phyloP scores from a whole-genome alignment of 2,113 vertebrate species.

The Trogon surrucura region DNA sequence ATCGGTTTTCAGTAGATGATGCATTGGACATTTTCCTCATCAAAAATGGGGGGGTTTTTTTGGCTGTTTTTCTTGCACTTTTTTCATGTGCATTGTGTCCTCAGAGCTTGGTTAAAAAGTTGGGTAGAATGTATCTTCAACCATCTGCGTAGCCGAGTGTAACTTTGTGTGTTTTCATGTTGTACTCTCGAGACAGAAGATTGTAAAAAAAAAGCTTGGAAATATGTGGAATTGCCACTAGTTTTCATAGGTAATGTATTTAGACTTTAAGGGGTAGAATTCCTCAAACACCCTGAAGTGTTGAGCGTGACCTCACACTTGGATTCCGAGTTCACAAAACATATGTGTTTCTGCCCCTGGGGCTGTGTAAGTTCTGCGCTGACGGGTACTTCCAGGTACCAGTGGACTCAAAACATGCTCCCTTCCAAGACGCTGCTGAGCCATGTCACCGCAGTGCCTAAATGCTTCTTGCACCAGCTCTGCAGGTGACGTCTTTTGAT shows the following conservation, averaged over 20 bases:
- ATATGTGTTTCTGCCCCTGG: background rate
- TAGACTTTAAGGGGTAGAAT: background rate
- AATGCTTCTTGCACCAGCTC: background rate
- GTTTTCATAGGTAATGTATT: background rate
- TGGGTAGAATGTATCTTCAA: background rate
- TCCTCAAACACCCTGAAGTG: background rate
- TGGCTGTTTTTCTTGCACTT: background rate
- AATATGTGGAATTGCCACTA: background rate
- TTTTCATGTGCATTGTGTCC: background rate
- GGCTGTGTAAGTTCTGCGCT: background rate
- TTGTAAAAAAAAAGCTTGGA: background rate
- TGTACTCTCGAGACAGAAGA: background rate
- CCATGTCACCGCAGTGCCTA: accelerated
- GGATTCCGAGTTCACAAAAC: background rate
- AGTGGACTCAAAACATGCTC: accelerated
- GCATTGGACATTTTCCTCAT: background rate
- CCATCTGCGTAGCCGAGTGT: background rate
- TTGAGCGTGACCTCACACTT: accelerated
- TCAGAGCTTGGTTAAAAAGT: background rate
- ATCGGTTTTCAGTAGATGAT: background rate
- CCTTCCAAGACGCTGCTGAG: background rate
- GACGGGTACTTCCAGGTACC: background rate
- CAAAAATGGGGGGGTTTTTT: background rate
- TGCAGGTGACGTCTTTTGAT: background rate
- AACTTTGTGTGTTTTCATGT: background rate